Percentiles rank a stretch among this genome's conserved stretches.
Conservation (phyloP, 2,888 invertebrate species). For the Perizoma affinitatum region DNA sequence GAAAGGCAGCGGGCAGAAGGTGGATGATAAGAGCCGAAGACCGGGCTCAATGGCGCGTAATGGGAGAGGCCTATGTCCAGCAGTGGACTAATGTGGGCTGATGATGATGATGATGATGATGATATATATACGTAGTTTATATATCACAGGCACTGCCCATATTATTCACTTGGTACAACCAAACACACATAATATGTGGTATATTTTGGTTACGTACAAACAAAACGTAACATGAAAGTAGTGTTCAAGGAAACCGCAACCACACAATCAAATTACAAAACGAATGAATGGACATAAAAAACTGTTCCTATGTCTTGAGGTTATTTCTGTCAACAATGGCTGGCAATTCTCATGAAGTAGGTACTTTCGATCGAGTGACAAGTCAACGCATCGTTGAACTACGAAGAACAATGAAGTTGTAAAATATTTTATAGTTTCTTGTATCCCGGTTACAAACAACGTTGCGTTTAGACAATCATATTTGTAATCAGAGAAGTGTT, state of each 20-base stretch:
- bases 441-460: constrained; percentile 23
- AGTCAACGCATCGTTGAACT: constrained; percentile 17
- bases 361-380: constrained; percentile 28
- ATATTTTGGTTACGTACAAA: constrained; percentile 16
- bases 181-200: not conserved
- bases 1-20: too few relatives aligned
- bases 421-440: constrained; percentile 49
- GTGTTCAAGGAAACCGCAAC: constrained; percentile 47
- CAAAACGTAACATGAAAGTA: constrained; percentile 33
- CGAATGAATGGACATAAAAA: constrained; percentile 41
- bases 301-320: constrained; percentile 36
- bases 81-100: too few relatives aligned
- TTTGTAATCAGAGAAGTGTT: not conserved
- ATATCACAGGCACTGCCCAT: too few relatives aligned
- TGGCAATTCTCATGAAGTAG: constrained; percentile 47
- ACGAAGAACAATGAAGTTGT: constrained; percentile 48
- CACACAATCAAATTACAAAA: constrained; percentile 44
- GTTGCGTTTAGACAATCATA: constrained; percentile 12
- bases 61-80: too few relatives aligned
- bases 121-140: too few relatives aligned
- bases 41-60: too few relatives aligned
- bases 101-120: too few relatives aligned
- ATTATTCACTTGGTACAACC: constrained; percentile 6
- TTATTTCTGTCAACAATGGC: constrained; percentile 45
- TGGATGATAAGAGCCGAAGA: too few relatives aligned